These are phyloP conservation scores for Rhyacophila brunnea DNA, from an alignment of 1,140 invertebrate species.

Conservation along the genomic window DNA sequence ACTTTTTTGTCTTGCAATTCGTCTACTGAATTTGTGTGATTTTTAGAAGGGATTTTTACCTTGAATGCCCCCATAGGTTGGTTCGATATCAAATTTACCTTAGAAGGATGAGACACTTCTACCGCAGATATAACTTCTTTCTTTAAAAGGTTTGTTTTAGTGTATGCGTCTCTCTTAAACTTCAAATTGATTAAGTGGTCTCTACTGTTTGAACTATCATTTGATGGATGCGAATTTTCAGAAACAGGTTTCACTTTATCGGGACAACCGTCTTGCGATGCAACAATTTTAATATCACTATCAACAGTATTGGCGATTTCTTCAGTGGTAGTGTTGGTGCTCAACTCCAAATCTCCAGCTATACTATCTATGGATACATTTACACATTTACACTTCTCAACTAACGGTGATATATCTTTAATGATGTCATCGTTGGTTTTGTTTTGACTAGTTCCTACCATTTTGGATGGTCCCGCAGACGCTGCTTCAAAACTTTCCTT, in stretches of 20 bases:
- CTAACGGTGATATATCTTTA: too few relatives aligned
- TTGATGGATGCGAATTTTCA: too few relatives aligned
- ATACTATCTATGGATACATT: too few relatives aligned
- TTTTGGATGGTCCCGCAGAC: not conserved
- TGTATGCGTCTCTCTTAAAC: not conserved
- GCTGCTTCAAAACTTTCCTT: not conserved
- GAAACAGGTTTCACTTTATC: too few relatives aligned
- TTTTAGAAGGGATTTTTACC: constrained; percentile 12
- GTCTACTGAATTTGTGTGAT: not conserved
- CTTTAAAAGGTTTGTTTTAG: not conserved
- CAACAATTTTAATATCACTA: too few relatives aligned
- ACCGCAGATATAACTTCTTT: too few relatives aligned
- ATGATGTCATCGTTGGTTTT: too few relatives aligned
- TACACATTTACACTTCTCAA: too few relatives aligned
- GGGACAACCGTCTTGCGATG: too few relatives aligned
- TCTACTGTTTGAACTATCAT: not conserved
- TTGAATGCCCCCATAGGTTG: constrained; percentile 6
- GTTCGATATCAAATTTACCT: too few relatives aligned
- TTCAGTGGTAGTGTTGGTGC: constrained; percentile 17
- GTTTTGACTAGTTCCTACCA: too few relatives aligned
- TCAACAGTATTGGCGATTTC: not conserved
- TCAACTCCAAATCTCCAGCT: constrained; percentile 11
- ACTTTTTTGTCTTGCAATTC: not conserved
- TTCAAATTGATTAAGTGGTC: not conserved
- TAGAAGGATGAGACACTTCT: too few relatives aligned